Base-by-base conservation (phyloP, 2,888 invertebrate genomes). In the Trichogramma dendrolimi region DNA sequence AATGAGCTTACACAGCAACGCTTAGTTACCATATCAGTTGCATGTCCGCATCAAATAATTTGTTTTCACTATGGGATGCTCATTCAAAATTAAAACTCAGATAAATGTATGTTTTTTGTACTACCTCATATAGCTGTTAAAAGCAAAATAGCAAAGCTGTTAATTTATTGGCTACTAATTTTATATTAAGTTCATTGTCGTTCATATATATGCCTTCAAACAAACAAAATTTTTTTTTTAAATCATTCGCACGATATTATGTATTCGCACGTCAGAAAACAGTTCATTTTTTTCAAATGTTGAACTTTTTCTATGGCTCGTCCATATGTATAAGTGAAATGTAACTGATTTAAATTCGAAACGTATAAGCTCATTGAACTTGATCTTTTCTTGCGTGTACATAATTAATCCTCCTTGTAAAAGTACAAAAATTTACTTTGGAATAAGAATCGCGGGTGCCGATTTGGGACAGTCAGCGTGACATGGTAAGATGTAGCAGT, bases 41-140 rank as follows among this genome's bases (percentile, higher is more conserved):
- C 79, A 79, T 79, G 78, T 75, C 78, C 27, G 27, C 27, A 27
- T 27, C 76, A 74, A 78, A 78, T 77, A 78, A 76, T 76, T 76
- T 74, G 77, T 78, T 27, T 66, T 78, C 72, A 76, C 71, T 72
- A 73, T 77, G 77, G 78, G 75, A 74, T 72, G 69, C 70, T 70
- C 66, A 69, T 75, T 72, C 73, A 73, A 73, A 72, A 74, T 71
- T 73, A 78, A 75, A 27, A 27, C 27, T 27, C 27, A 27, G 3
- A 27, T 27, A 27, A 70, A 73, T 66, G 70, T 71, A 70, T 71
- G 69, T 53, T 42, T 53, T 27, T 27, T 27, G 27, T 27, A 74
- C 74, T 71, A 71, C 68, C 71, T 68, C 70, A 27, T 65, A 71
- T 75, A 73, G 72, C 72, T 74, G 69, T 27, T 27, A 27, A 27